Base-by-base conservation (phyloP, 2,797 vertebrate species). In the Silurus aristotelis region DNA sequence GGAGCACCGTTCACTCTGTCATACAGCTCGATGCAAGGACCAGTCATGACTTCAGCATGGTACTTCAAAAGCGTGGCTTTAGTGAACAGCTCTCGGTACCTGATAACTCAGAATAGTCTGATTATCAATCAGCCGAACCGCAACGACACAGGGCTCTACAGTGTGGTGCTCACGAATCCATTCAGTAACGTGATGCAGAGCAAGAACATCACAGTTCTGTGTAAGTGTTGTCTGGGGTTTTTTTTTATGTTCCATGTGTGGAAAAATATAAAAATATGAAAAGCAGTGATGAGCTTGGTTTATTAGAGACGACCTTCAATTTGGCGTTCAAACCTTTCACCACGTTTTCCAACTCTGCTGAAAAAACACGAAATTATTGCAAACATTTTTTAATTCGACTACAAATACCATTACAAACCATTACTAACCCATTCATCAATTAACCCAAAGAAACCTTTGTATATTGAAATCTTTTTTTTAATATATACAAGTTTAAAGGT, bases 161-260 rank as follows among this genome's bases (percentile, higher is more conserved):
- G 84, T 0, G 93, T 96, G 82, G 14, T 73, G 0, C 93, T 96
- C 66, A 90, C 43, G 8, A 97, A 97, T 91, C 96, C 96, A 14
- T 95, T 95, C 85, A 93, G 94, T 87, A 89, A 17, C 0, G 80
- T 68, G 0, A 89, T 81, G 0, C 75, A 82, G 6, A 38, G 87
- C 6, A 86, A 82, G 2, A 83, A 91, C 7, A 55, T 97, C 88
- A 92, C 88, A 0, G 92, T 97, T 81, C 85, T 93, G 76, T 97
- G 97, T 97, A 92, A 95, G 96, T 89, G 6, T 13, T 13, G 6
- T n/a, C 17, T 3, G 48, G 15, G 6, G 55, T 2, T 31, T 15
- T 15, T 31, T 0, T 20, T 71, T 3, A 71, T 6, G 43, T 71
- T 46, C 22, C 46, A 20, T 0, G 46, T 10, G 68, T 2, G 7